Conservation (phyloP, 2,888 invertebrate genomes). For the Anarsia innoxiella region DNA sequence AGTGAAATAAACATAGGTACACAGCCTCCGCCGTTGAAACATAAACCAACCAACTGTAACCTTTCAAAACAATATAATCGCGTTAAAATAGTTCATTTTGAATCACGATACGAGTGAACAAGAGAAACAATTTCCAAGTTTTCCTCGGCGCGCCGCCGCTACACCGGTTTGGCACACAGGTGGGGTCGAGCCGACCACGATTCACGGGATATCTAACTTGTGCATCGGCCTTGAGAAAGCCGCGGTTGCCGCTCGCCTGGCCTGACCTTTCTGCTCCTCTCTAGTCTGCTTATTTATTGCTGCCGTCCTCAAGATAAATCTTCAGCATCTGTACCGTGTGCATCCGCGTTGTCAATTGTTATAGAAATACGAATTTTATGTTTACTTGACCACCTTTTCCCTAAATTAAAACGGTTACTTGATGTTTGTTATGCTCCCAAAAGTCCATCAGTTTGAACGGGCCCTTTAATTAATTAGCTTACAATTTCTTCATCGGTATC, state of each 20-base stretch:
- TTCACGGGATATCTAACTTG: constrained; percentile 48
- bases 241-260: constrained; percentile 27
- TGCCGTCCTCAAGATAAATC: constrained; percentile 52
- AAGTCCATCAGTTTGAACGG: no score
- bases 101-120: constrained; percentile 4
- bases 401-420: no score
- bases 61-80: no score
- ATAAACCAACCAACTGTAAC: no score
- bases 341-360: constrained; percentile 44
- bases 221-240: constrained; percentile 61
- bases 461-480: no score
- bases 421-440: no score
- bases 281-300: constrained; percentile 51
- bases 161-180: no score
- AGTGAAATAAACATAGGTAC: no score
- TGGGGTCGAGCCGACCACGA: constrained; percentile 50
- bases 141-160: constrained; percentile 2
- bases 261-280: constrained; percentile 50
- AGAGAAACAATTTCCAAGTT: constrained; percentile 10
- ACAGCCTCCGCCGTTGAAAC: no score
- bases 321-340: constrained; percentile 33
- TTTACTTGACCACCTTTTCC: no score
- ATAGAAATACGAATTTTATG: constrained; percentile 2
- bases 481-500: no score
- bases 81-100: constrained; percentile 6